A percentile compares a stretch with the other conserved stretches of the same genome.
These are phyloP conservation scores for Candidula unifasciata DNA, from an alignment of 2,888 invertebrate genomes.

Conservation along the genomic window DNA sequence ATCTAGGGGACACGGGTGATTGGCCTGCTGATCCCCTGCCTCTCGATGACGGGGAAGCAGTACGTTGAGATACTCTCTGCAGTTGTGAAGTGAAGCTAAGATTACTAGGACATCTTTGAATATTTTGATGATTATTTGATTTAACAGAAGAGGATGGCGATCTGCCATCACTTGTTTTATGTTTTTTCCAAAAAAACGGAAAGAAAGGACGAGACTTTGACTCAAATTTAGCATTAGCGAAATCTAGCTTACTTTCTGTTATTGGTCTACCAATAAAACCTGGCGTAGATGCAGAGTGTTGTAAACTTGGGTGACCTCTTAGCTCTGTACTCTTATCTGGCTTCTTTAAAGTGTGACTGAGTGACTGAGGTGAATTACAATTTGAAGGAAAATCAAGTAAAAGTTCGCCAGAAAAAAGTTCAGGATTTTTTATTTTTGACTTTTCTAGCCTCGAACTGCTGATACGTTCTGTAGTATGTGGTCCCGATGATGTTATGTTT, in stretches of 20 bases:
- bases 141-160: slow-evolving; percentile 18
- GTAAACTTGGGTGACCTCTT: background rate
- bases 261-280: background rate
- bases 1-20: slow-evolving; percentile 5
- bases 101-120: background rate
- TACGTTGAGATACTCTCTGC: background rate
- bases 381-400: slow-evolving; percentile 34
- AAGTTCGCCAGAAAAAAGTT: slow-evolving; percentile 10
- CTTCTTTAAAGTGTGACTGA: background rate
- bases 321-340: slow-evolving; percentile 4
- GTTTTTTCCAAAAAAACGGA: slow-evolving; percentile 22
- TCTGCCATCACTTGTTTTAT: background rate
- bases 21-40: slow-evolving; percentile 1
- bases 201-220: slow-evolving; percentile 16
- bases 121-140: background rate
- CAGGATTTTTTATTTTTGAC: background rate
- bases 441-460: background rate
- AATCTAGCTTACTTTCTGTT: background rate
- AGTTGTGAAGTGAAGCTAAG: background rate
- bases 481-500: background rate
- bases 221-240: background rate
- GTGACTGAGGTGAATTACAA: background rate
- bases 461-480: background rate
- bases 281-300: slow-evolving; percentile 18
- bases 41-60: background rate